A percentile compares a stretch with the other conserved stretches of the same genome.
Conservation (phyloP, 2,888 invertebrate genomes). For the Orthosia cruda region DNA sequence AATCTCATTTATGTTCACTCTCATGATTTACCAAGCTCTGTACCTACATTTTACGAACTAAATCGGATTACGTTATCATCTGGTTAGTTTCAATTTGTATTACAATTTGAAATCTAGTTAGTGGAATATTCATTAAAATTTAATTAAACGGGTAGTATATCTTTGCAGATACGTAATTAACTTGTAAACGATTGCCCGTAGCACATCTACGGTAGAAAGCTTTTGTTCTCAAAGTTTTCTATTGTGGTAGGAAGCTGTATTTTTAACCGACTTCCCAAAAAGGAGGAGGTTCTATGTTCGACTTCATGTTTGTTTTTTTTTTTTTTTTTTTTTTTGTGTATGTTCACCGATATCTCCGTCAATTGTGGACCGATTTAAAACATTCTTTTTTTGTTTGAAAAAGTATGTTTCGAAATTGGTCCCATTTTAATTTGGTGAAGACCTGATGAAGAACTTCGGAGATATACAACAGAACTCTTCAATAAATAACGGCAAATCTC, state of each 20-base stretch:
- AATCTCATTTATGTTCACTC: constrained; percentile 33
- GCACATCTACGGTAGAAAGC: not conserved
- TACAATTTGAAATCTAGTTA: constrained; percentile 8
- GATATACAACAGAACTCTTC: no score
- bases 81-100: constrained; percentile 37
- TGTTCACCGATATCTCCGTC: no score
- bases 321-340: no score
- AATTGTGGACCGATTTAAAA: no score
- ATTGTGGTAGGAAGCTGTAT: not conserved
- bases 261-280: not conserved
- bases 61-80: constrained; percentile 37
- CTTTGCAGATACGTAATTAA: not conserved
- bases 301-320: no score
- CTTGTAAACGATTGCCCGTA: constrained; percentile 3
- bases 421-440: no score
- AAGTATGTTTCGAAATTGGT: no score
- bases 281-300: no score
- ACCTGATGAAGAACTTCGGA: no score
- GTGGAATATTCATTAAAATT: constrained; percentile 27
- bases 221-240: not conserved
- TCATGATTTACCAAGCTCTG: constrained; percentile 30
- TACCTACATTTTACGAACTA: constrained; percentile 26
- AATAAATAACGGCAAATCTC: no score
- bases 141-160: constrained; percentile 2
- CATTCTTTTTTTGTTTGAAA: no score